Evolutionary conservation across 2,797 vertebrate genomes (phyloP), one percentile per base, ranked within the genome.

Genomic region (Zalophus californianus): DNA sequence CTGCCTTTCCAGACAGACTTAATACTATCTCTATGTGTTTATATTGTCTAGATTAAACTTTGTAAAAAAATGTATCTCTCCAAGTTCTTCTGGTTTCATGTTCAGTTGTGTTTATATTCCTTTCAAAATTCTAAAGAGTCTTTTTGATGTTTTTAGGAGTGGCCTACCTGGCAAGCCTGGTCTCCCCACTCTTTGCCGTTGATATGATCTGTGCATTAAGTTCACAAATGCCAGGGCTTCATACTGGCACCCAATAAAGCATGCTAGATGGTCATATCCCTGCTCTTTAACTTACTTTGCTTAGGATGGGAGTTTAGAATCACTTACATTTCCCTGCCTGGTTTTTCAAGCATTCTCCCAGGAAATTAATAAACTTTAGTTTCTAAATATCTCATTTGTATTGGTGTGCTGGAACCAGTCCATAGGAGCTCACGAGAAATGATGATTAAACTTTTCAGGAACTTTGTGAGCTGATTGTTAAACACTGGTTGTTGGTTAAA

Each of bases 11-110:
- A 95, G 97, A 86, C 90, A 97, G 93, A 96, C 88, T 94, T 96
- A 94, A 92, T 96, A 90, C 62, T 95, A 86, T 97, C 93, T 87
- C 77, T 79, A n/a, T 82, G 20, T 97, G 85, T 98, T 98, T 97
- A 90, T 77, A 90, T 11, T 86, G 82, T 90, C 96, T 89, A 96
- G 68, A 94, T 97, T 91, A 97, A 95, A 85, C 94, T 96, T 83
- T 70, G 80, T 92, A 86, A 94, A 66, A 54, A 97, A 96, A 82
- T n/a, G 58, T 68, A 1, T 92, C 95, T 87, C 44, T 77, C 73
- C 90, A 88, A 95, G 85, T 84, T 93, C 66, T 96, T 94, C 62
- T 66, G 58, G 90, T 86, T 95, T 97, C 56, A 78, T 58, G 83
- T 84, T 96, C 41, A 10, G 52, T 95, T 80, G 32, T 95, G 93